phyloP scores from a whole-genome alignment of 2,888 invertebrate species.

The Amiota minor region DNA sequence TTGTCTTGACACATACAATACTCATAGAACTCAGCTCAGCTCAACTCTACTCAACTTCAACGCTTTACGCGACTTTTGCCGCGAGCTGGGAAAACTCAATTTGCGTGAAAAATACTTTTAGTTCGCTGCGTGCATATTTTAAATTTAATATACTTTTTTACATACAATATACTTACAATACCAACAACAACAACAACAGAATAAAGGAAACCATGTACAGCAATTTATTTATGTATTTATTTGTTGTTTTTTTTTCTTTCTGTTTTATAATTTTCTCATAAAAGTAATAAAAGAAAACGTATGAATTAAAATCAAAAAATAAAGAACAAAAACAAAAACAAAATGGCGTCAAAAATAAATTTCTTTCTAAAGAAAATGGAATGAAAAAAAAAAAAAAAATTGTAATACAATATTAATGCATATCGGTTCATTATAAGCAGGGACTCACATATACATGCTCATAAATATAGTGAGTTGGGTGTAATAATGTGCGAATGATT shows the following conservation, averaged over 20 bases:
- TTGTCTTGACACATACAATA: no score
- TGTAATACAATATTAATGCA: no score
- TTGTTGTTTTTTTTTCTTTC: background rate
- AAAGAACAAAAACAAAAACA: background rate
- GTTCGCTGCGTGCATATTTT: conserved; percentile 57
- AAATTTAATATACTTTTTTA: conserved; percentile 47
- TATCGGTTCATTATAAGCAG: no score
- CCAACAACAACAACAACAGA: background rate
- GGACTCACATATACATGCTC: no score
- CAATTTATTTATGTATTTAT: background rate
- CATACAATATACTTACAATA: background rate
- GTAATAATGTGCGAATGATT: no score
- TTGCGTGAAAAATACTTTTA: conserved; percentile 63
- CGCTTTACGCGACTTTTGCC: conserved; percentile 14
- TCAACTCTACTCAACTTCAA: no score
- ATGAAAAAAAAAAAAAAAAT: no score
- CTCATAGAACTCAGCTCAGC: conserved; percentile 25
- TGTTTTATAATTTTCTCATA: background rate
- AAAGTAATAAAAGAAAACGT: background rate
- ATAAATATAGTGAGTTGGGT: no score
- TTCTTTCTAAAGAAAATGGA: background rate
- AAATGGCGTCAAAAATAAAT: background rate
- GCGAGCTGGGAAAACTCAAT: conserved; percentile 56
- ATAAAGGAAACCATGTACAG: no score
- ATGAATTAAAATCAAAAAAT: background rate